Base-by-base conservation (phyloP, 2,888 invertebrate species). In the Standfussiana lucernea region DNA sequence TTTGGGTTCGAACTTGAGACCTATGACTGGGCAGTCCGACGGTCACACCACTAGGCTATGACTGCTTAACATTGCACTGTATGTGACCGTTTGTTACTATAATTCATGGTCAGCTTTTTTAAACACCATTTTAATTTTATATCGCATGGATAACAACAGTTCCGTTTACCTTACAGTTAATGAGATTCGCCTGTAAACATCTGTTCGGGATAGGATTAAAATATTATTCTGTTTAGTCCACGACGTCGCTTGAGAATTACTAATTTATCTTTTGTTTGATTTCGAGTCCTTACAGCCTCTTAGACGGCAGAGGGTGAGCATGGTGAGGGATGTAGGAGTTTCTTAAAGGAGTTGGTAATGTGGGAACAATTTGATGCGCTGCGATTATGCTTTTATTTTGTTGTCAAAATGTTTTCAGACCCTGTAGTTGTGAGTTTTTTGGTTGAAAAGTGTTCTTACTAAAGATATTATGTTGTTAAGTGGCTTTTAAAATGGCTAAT, bases 191-290 rank as follows among this genome's bases (percentile, higher is more conserved):
- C 89, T 89, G 91, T 90, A 92, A 94, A 93, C 94, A 95, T 94
- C 95, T 95, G 95, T 89, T 90, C 76, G 82, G 78, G 93, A 93
- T 92, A 88, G 93, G 95, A 94, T 95, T 95, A 95, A 90, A 90
- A 93, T 94, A 94, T 95, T 95, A 94, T 94, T 93, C 93, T 92
- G 86, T 87, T 77, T 76, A 77, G 77, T 61, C 78, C 72, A 10
- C 56, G 62, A 83, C 80, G 64, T 83, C 87, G 79, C 82, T 76
- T 65, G 65, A 70, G 92, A 92, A 92, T 92, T 77, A 89, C 85
- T 91, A 91, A 90, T 86, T 83, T 71, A 42, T 79, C 86, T 78
- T 86, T 88, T 88, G 88, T 88, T 88, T 77, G 65, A 80, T 77
- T 62, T 42, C 53, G 24, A 37, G 64, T 81, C 47, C 72, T 74